These are phyloP conservation scores for Tribolium madens DNA, from an alignment of 1,140 invertebrate species.

Conservation along the genomic window DNA sequence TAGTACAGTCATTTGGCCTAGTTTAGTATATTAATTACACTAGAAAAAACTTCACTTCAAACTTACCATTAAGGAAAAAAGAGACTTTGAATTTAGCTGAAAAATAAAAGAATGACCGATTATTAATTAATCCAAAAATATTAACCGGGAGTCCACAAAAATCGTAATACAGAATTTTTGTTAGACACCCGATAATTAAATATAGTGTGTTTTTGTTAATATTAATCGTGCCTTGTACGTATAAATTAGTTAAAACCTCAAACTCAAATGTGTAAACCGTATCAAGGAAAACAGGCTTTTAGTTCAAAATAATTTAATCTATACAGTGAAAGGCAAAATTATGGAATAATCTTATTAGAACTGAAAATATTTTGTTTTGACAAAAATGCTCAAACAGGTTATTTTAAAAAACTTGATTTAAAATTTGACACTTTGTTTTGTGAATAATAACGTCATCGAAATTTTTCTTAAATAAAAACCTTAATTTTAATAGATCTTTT, in stretches of 20 bases:
- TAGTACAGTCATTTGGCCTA: constrained; percentile 5
- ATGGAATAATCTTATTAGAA: no score
- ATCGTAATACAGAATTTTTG: neutral
- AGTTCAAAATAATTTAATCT: constrained; percentile 31
- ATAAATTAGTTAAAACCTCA: constrained; percentile 34
- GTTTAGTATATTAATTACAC: constrained; percentile 17
- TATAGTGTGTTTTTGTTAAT: neutral
- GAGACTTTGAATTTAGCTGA: constrained; percentile 24
- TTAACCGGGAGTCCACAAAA: no score
- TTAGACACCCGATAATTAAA: neutral
- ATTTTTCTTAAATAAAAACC: no score
- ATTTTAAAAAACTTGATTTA: no score
- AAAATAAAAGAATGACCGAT: constrained; percentile 4
- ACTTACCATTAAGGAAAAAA: constrained; percentile 27
- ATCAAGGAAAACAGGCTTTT: constrained; percentile 38
- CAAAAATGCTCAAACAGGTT: no score
- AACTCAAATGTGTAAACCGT: constrained; percentile 19
- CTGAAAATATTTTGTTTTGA: no score
- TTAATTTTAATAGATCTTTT: no score
- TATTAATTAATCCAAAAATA: neutral
- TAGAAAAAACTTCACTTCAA: constrained; percentile 1
- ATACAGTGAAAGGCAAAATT: no score
- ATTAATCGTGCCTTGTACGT: constrained; percentile 17
- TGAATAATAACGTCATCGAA: no score
- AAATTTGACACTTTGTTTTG: no score